Percentiles rank a stretch among this genome's conserved stretches.
Conservation (phyloP, 2,888 invertebrate genomes). For the Hyalella azteca region DNA sequence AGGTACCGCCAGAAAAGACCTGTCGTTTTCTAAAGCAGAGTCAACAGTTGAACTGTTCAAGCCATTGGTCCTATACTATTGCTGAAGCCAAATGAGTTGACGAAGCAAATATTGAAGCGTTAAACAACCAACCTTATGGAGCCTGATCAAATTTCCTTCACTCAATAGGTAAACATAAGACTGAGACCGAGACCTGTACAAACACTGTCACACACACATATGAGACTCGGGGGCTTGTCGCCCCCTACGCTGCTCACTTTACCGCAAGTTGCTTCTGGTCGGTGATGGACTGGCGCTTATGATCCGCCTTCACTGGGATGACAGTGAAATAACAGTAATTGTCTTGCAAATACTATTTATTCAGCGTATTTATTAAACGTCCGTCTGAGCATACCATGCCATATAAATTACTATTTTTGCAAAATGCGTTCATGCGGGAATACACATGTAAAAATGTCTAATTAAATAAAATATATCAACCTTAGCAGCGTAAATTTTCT, state of each 20-base stretch:
- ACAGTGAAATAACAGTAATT: not conserved
- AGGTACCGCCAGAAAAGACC: constrained; percentile 9
- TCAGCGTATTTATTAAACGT: not conserved
- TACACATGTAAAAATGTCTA: too few species aligned
- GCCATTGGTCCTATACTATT: not conserved
- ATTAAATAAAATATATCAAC: too few species aligned
- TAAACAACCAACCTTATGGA: constrained; percentile 13
- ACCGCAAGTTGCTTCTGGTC: not conserved
- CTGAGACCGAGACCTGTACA: not conserved
- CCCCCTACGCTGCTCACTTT: not conserved
- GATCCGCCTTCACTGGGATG: not conserved
- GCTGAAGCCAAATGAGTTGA: constrained; percentile 24
- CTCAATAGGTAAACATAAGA: constrained; percentile 1
- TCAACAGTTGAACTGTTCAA: not conserved
- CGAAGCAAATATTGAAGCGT: constrained; percentile 23
- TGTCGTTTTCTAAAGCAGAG: not conserved
- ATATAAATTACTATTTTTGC: too few species aligned
- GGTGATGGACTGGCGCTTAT: not conserved
- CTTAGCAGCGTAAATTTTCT: too few species aligned
- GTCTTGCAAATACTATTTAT: not conserved
- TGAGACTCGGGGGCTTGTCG: not conserved
- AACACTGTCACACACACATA: not conserved
- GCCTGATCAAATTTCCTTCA: constrained; percentile 31
- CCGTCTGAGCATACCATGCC: too few species aligned
- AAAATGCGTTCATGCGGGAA: too few species aligned